phyloP scores from a whole-genome alignment of 2,113 vertebrate genomes.

The Empidonax traillii region DNA sequence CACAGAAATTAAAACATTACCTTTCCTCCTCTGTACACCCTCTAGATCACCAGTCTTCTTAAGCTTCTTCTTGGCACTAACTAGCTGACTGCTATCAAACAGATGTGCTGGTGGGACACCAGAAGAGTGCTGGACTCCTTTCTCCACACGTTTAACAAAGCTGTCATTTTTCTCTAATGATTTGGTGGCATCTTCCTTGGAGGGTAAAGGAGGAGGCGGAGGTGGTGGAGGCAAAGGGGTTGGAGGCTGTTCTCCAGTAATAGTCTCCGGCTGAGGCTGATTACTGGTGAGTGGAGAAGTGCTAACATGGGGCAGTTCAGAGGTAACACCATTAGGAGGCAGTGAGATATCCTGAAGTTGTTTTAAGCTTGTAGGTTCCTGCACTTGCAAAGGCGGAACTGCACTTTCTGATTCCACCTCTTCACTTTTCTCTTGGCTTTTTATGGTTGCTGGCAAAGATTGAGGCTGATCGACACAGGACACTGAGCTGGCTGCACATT shows the following conservation, averaged over 20 bases:
- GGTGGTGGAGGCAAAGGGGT: constrained; percentile 57
- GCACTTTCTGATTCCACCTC: constrained; percentile 61
- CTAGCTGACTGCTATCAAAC: constrained; percentile 94
- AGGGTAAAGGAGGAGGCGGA: constrained; percentile 68
- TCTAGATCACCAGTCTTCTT: constrained; percentile 88
- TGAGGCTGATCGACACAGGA: constrained; percentile 60
- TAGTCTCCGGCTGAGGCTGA: constrained; percentile 60
- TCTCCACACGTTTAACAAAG: constrained; percentile 64
- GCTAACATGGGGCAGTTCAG: constrained; percentile 53
- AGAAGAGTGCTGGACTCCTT: constrained; percentile 66
- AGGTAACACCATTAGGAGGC: constrained; percentile 69
- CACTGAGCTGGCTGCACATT: constrained; percentile 43
- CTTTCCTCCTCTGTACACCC: constrained; percentile 89
- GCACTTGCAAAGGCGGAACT: constrained; percentile 38
- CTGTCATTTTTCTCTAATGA: constrained; percentile 56
- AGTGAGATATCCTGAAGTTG: constrained; percentile 74
- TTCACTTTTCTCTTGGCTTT: constrained; percentile 68
- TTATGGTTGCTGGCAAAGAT: constrained; percentile 75
- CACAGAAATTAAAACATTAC: constrained; percentile 64
- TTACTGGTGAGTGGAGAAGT: constrained; percentile 63
- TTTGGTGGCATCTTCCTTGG: constrained; percentile 66
- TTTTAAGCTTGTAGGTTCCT: constrained; percentile 60
- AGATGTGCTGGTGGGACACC: constrained; percentile 80
- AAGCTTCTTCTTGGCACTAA: constrained; percentile 92
- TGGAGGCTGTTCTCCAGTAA: constrained; percentile 54